Percentiles rank a stretch among this genome's conserved stretches.
These are phyloP conservation scores for Oophaga pumilio DNA, from an alignment of 2,113 vertebrate genomes.

Conservation along the genomic window DNA sequence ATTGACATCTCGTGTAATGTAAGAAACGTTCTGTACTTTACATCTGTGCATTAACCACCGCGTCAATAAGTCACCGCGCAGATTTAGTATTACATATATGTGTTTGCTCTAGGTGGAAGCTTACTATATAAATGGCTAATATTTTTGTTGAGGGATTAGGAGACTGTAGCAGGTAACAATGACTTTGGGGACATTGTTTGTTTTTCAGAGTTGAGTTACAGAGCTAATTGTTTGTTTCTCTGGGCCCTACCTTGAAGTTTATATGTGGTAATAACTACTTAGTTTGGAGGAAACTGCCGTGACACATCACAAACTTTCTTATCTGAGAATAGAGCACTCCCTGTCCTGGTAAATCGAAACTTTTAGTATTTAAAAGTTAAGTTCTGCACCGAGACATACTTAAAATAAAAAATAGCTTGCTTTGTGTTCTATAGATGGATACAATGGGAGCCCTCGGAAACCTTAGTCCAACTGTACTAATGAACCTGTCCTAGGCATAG, in stretches of 20 bases:
- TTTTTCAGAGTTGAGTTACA: constrained; percentile 12
- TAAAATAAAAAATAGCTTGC: too few species aligned
- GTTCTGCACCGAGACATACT: background rate
- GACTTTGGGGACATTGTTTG: constrained; percentile 6
- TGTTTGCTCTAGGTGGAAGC: constrained; percentile 42
- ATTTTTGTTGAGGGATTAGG: constrained; percentile 6
- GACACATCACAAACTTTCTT: background rate
- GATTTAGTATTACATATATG: background rate
- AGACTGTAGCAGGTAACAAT: constrained; percentile 21
- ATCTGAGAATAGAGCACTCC: background rate
- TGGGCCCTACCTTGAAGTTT: constrained; percentile 23
- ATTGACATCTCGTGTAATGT: background rate
- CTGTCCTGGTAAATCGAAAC: background rate
- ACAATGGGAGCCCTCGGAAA: too few species aligned
- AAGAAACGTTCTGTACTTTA: background rate
- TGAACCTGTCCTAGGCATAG: too few species aligned
- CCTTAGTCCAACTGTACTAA: too few species aligned
- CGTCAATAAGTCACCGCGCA: background rate
- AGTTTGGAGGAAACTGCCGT: background rate
- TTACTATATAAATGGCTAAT: background rate
- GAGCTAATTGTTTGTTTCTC: constrained; percentile 29
- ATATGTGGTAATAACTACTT: background rate
- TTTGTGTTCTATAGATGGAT: too few species aligned
- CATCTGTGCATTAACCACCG: background rate
- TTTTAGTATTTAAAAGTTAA: background rate